These are phyloP conservation scores for Colinus virginianus DNA, from an alignment of 2,113 vertebrate species.

Conservation along the genomic window DNA sequence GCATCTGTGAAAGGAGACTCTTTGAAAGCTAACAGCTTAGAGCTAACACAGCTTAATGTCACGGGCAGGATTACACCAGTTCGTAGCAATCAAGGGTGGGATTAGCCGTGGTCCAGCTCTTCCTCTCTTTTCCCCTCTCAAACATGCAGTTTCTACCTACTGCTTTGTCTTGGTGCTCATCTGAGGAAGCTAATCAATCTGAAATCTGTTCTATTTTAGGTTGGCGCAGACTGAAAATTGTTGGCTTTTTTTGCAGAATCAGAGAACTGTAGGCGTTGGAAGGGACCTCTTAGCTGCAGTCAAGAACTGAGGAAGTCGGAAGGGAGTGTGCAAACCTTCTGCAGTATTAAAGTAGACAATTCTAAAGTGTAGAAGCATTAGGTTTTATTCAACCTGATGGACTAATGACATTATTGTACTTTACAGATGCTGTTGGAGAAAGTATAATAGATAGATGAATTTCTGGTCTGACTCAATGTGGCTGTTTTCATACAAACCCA, in stretches of 20 bases:
- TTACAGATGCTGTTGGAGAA: not conserved
- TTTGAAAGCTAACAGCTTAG: not conserved
- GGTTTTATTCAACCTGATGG: not conserved
- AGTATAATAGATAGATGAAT: not conserved
- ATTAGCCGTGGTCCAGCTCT: not conserved
- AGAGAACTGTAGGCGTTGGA: too few species aligned
- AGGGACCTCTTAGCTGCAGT: not conserved
- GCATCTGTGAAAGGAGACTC: not conserved
- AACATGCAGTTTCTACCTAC: not conserved
- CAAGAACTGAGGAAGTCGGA: not conserved
- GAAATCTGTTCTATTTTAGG: not conserved
- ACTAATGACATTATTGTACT: not conserved
- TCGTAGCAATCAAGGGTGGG: not conserved
- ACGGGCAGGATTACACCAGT: accelerated
- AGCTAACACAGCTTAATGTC: not conserved
- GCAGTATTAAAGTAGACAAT: not conserved
- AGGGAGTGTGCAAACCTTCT: not conserved
- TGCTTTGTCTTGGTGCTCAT: not conserved
- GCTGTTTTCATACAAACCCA: not conserved
- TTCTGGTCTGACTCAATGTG: not conserved
- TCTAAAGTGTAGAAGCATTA: not conserved
- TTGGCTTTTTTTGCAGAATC: not conserved
- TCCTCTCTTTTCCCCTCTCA: not conserved
- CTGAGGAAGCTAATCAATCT: not conserved
- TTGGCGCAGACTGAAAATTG: not conserved